A percentile compares a stretch with the other conserved stretches of the same genome.
Evolutionary conservation across 2,113 vertebrate species (phyloP).

Genomic region (Thinocorus orbignyianus): DNA sequence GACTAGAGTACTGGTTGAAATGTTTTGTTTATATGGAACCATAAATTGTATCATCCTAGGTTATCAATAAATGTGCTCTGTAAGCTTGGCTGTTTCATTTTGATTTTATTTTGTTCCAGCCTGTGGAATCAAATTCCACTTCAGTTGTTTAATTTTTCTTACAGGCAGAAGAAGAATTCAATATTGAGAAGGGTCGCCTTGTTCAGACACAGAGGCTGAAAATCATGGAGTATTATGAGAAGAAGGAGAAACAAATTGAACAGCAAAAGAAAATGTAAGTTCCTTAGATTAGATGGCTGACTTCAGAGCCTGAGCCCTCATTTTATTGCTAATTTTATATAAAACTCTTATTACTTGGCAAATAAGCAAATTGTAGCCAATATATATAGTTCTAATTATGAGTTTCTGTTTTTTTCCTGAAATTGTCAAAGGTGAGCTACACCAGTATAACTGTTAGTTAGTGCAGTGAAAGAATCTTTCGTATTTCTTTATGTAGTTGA

Average conservation of each 20-base stretch:
- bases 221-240: constrained; percentile 99
- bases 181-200: constrained; percentile 97
- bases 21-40: not conserved
- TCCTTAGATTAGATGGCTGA: not conserved
- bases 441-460: not conserved
- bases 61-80: not conserved
- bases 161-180: constrained; percentile 98
- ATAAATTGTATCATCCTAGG: not conserved
- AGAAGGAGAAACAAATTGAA: constrained; percentile 99
- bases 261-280: constrained; percentile 99
- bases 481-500: not conserved
- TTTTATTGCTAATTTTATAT: not conserved
- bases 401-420: not conserved
- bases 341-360: not conserved
- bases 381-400: not conserved
- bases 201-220: constrained; percentile 98
- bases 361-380: not conserved
- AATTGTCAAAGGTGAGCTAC: not conserved
- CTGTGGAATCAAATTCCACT: constrained; percentile 9
- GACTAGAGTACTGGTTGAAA: not conserved
- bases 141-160: constrained; percentile 44
- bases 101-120: constrained; percentile 48
- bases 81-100: constrained; percentile 10
- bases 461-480: not conserved
- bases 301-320: not conserved